Evolutionary conservation across 92 coral and sea anemone genomes (phyloP).

Genomic region (Epizoanthus rinbou): DNA sequence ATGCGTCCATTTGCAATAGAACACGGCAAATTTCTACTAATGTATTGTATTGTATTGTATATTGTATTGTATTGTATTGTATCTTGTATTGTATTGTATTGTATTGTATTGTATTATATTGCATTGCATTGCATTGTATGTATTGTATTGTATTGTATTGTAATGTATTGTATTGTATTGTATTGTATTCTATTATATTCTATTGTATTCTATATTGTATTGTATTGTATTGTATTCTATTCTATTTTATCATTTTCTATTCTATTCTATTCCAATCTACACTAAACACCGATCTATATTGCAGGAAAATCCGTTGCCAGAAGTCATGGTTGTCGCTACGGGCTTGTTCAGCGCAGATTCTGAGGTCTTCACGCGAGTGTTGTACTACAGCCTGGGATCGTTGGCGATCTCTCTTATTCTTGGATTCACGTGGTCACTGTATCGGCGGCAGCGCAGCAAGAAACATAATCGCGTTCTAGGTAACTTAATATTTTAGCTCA

Average conservation of each 20-base stretch:
- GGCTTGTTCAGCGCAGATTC: slow-evolving; percentile 7
- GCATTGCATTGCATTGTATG: no score
- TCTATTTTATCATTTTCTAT: background rate
- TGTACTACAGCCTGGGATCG: slow-evolving; percentile 21
- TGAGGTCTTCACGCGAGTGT: background rate
- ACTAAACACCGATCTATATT: background rate
- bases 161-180: background rate
- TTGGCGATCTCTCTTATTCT: background rate
- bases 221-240: background rate
- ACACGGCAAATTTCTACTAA: no score
- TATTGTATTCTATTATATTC: background rate
- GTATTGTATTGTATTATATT: no score
- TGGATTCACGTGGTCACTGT: background rate
- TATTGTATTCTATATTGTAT: background rate
- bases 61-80: no score
- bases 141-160: background rate
- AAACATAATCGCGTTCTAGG: background rate
- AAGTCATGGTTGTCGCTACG: slow-evolving; percentile 5
- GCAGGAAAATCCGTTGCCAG: slow-evolving; percentile 30
- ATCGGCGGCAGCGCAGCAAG: background rate
- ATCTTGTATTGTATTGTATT: no score
- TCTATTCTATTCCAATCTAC: no score
- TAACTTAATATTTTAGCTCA: background rate
- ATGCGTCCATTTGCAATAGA: no score
- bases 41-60: no score